Conservation (phyloP, 2,113 vertebrate species). For the Erinaceus europaeus region DNA sequence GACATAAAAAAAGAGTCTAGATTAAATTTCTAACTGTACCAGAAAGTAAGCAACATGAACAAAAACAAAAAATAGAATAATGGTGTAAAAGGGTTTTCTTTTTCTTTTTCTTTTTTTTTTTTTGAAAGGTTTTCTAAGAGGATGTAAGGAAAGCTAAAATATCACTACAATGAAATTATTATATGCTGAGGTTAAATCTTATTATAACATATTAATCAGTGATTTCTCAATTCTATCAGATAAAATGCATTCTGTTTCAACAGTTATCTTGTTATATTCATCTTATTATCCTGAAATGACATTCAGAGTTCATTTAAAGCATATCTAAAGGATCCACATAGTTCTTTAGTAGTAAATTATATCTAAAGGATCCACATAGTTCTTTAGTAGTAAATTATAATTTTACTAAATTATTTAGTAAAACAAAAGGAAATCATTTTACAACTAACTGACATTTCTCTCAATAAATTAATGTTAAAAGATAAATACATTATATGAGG, state of each 20-base stretch:
- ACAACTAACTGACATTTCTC: background rate
- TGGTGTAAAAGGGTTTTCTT: background rate
- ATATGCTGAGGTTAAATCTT: background rate
- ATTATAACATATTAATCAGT: background rate
- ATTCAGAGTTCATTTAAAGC: background rate
- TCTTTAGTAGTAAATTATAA: background rate
- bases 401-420: no score
- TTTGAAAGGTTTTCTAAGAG: background rate
- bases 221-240: background rate
- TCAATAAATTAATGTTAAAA: conserved; percentile 8
- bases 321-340: background rate
- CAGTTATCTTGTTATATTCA: background rate
- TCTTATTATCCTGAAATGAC: background rate
- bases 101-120: no score
- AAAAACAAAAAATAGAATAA: background rate
- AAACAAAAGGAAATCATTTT: background rate
- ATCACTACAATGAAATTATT: background rate
- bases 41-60: background rate
- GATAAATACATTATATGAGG: background rate
- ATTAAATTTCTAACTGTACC: background rate
- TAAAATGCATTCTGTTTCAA: background rate
- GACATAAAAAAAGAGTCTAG: background rate
- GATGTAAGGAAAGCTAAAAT: background rate
- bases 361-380: background rate
- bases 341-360: background rate